Evolutionary conservation across 2,113 vertebrate species (phyloP), one percentile per base, ranked within the genome.

Genomic region (Pterocles burchelli): DNA sequence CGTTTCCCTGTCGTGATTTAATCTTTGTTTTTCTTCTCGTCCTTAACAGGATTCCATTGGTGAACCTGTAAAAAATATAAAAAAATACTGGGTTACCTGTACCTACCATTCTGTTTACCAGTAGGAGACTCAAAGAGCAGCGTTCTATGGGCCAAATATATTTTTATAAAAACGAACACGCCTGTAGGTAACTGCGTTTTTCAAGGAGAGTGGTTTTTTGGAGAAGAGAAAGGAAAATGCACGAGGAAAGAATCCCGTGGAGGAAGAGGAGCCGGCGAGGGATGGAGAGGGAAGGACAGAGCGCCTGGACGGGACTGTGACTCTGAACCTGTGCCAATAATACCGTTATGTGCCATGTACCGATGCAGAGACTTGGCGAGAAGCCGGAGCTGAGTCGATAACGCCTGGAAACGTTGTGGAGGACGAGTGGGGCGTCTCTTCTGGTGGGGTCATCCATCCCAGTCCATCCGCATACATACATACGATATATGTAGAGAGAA

Each of bases 241-340:
- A 45, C 2, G 1, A 95, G 85, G 62, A 38, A 72, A 88, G 88
- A 25, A 82, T 66, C 70, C 93, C 1, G 28, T 31, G 77, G 93
- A 94, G 88, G 75, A 94, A 34, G 84, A 88, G 46, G 46, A 52
- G 14, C 49, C 45, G 14, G 74, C 70, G 54, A 66, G 78, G 77
- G 67, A 87, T 46, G 16, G 54, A 18, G 65, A 65, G 68, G 76
- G 92, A 78, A 49, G 91, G 89, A 95, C 77, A 36, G 70, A 62
- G 88, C 88, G 94, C 96, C 98, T 92, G 97, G 97, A 95, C 92
- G 67, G 98, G 98, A 98, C 98, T 98, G 96, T 96, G 98, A 98
- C 98, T 98, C 97, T 98, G 99, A 99, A 99, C 98, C 99, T 99
- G 99, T 99, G 99, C 99, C 99, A 99, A 99, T 99, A 99, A 99